These are phyloP conservation scores for Collichthys lucidus DNA, from an alignment of 2,113 vertebrate genomes.

Conservation along the genomic window DNA sequence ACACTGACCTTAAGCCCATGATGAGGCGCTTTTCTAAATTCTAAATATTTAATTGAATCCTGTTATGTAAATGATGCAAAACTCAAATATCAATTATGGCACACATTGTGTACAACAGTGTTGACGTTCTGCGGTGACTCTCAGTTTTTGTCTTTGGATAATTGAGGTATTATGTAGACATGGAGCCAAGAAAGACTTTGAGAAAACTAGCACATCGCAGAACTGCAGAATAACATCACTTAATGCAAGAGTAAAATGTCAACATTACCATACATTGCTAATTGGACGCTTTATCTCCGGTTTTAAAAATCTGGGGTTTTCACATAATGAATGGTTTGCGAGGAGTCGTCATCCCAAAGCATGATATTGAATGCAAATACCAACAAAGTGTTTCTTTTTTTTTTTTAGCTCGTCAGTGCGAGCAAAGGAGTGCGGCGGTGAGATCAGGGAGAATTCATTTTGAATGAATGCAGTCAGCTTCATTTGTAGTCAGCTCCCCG, in stretches of 20 bases:
- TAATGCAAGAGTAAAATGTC: slow-evolving; percentile 68
- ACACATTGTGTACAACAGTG: slow-evolving; percentile 24
- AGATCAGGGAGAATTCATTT: slow-evolving; percentile 60
- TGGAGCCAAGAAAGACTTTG: slow-evolving; percentile 25
- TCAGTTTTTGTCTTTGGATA: slow-evolving; percentile 52
- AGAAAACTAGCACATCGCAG: slow-evolving; percentile 14
- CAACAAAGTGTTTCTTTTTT: slow-evolving; percentile 36
- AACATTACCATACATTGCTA: slow-evolving; percentile 72
- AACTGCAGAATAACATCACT: slow-evolving; percentile 54
- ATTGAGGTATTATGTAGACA: slow-evolving; percentile 55
- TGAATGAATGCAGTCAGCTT: slow-evolving; percentile 51
- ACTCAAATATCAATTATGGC: slow-evolving; percentile 59
- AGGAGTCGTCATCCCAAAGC: slow-evolving; percentile 16
- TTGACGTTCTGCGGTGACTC: slow-evolving; percentile 18
- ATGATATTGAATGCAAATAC: slow-evolving; percentile 57
- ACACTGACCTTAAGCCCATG: slow-evolving; percentile 58
- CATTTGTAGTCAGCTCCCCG: slow-evolving; percentile 60
- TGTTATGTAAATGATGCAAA: slow-evolving; percentile 57
- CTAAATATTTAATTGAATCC: slow-evolving; percentile 69
- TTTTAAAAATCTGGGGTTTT: slow-evolving; percentile 50
- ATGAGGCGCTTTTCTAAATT: slow-evolving; percentile 50
- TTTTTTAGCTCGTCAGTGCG: slow-evolving; percentile 21
- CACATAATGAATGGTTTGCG: slow-evolving; percentile 49
- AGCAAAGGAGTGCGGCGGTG: slow-evolving; percentile 28
- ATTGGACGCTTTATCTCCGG: slow-evolving; percentile 64